Conservation (phyloP, 1,140 invertebrate genomes). For the Physella acuta region DNA sequence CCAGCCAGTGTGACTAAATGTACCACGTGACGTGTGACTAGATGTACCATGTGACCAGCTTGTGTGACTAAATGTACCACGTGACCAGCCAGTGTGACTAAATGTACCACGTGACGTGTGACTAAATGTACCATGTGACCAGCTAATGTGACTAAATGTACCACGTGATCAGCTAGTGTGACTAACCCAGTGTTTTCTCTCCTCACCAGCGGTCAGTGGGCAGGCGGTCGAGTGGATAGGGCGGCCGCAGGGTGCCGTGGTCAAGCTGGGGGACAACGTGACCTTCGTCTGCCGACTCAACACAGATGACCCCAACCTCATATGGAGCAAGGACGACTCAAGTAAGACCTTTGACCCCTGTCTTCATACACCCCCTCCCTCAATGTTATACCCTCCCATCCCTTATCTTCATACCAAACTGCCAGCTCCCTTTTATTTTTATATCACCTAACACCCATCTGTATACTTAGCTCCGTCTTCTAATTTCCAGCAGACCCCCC, state of each 20-base stretch:
- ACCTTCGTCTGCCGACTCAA: constrained; percentile 9
- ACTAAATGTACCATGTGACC: no score
- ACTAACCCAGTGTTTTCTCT: no score
- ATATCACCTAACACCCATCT: not conserved
- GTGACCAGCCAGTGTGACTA: no score
- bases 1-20: no score
- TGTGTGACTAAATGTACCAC: no score
- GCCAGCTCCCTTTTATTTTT: not conserved
- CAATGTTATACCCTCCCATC: not conserved
- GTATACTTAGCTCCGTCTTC: not conserved
- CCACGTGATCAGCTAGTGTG: no score
- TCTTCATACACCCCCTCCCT: not conserved
- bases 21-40: no score
- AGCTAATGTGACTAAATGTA: no score
- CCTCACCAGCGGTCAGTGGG: not conserved
- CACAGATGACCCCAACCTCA: constrained; percentile 3
- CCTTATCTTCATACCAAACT: not conserved
- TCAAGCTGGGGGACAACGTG: not conserved
- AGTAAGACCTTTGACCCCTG: not conserved
- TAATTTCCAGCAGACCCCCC: not conserved
- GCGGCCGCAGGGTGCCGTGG: not conserved
- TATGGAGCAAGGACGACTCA: constrained; percentile 11
- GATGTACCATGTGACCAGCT: no score
- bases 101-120: no score
- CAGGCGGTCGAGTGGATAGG: constrained; percentile 8